Percentiles rank a stretch among this genome's conserved stretches.
phyloP scores from a whole-genome alignment of 2,888 invertebrate species.

The Ypsolopha scabrella region DNA sequence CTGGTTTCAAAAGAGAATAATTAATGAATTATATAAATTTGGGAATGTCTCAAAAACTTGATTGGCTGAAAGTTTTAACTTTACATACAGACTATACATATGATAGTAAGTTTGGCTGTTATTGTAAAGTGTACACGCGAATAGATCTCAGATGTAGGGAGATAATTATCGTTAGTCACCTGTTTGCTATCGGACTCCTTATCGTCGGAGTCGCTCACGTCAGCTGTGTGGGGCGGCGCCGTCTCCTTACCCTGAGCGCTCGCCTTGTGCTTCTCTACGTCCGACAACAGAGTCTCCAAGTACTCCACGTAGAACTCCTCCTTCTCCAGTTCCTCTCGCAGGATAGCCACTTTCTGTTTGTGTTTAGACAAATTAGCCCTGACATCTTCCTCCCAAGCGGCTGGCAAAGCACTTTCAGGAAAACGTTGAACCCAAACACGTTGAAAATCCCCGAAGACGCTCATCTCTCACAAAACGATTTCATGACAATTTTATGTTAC shows the following conservation, averaged over 20 bases:
- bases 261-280: constrained; percentile 86
- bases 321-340: constrained; percentile 89
- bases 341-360: constrained; percentile 84
- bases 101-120: too few species aligned
- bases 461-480: constrained; percentile 75
- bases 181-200: constrained; percentile 59
- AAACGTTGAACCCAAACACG: constrained; percentile 93
- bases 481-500: constrained; percentile 64
- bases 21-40: too few species aligned
- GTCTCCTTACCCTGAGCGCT: constrained; percentile 54
- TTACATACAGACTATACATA: too few species aligned
- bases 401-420: constrained; percentile 90
- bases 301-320: constrained; percentile 93
- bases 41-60: too few species aligned
- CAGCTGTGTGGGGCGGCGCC: constrained; percentile 62
- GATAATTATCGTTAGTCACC: constrained; percentile 27
- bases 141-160: not conserved
- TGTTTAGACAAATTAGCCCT: constrained; percentile 90
- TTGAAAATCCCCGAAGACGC: constrained; percentile 92
- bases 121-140: too few species aligned
- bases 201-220: constrained; percentile 54
- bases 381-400: constrained; percentile 94
- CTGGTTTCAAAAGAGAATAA: too few species aligned
- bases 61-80: too few species aligned
- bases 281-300: constrained; percentile 84